Evolutionary conservation across 30 jellyfish, hydroid and myxozoan species (phyloP).

Genomic region (Turritopsis rubra): DNA sequence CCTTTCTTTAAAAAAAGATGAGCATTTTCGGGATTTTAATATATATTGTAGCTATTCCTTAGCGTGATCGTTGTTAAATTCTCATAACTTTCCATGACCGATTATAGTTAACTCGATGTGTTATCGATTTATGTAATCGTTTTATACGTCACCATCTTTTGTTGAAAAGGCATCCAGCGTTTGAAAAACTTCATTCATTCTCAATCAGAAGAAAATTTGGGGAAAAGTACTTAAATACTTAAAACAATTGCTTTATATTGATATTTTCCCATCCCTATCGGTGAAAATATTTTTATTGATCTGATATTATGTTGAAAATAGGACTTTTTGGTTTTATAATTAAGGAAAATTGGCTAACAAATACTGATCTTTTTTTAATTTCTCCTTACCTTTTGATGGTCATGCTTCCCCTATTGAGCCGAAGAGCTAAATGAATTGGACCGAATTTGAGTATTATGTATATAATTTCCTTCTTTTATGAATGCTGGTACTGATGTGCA

Average conservation of each 20-base stretch:
- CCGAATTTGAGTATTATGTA: slow-evolving; percentile 22
- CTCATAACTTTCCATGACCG: slow-evolving; percentile 17
- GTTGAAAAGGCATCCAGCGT: slow-evolving; percentile 10
- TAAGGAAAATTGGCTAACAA: neutral
- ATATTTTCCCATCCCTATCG: neutral
- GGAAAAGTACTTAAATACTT: neutral
- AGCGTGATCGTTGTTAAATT: slow-evolving; percentile 7
- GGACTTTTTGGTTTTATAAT: neutral
- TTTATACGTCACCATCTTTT: slow-evolving; percentile 29
- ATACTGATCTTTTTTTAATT: neutral
- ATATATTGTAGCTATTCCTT: neutral
- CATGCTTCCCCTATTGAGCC: slow-evolving; percentile 13
- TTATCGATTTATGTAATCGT: slow-evolving; percentile 10
- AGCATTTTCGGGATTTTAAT: neutral
- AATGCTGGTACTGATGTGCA: slow-evolving; percentile 3
- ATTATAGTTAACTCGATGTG: slow-evolving; percentile 19
- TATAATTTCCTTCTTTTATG: neutral
- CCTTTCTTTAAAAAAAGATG: neutral
- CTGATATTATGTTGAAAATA: neutral
- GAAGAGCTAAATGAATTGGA: slow-evolving; percentile 10
- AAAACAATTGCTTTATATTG: neutral
- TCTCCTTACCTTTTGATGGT: neutral
- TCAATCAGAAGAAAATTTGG: neutral
- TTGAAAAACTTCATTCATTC: neutral
- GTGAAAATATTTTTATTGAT: neutral